These are phyloP conservation scores for Raphicerus campestris DNA, from an alignment of 2,113 vertebrate genomes.

Conservation along the genomic window DNA sequence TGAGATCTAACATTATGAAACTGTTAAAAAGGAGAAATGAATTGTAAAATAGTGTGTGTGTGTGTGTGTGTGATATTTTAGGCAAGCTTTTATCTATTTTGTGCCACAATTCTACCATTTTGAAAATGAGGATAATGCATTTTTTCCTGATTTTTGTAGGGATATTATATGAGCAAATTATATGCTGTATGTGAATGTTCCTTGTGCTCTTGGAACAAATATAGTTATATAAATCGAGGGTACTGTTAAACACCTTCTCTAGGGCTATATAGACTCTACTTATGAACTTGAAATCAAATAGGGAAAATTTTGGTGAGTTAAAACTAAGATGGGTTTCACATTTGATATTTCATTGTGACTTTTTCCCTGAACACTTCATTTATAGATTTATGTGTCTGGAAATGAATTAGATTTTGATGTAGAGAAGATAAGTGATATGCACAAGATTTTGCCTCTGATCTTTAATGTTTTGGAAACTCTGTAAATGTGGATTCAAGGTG, in stretches of 20 bases:
- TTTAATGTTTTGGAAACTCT: background rate
- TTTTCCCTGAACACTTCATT: background rate
- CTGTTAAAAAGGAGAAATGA: constrained; percentile 44
- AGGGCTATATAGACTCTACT: background rate
- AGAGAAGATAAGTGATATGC: background rate
- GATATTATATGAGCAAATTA: background rate
- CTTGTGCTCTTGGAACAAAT: constrained; percentile 17
- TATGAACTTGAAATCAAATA: constrained; percentile 37
- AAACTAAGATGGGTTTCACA: background rate
- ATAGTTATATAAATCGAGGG: background rate
- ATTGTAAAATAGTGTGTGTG: background rate
- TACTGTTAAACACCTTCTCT: background rate
- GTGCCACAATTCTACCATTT: constrained; percentile 2
- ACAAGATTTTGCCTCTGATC: background rate
- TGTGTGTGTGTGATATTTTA: background rate
- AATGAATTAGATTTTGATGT: background rate
- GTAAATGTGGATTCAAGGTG: background rate
- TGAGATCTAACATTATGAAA: constrained; percentile 49
- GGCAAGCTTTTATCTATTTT: background rate
- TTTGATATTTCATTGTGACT: background rate
- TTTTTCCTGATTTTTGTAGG: background rate
- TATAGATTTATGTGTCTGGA: constrained; percentile 28
- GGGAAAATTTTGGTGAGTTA: background rate
- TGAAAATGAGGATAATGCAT: constrained; percentile 1
- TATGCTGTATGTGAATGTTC: background rate